phyloP scores from a whole-genome alignment of 92 coral and sea anemone species.

The Meandrina meandrites region DNA sequence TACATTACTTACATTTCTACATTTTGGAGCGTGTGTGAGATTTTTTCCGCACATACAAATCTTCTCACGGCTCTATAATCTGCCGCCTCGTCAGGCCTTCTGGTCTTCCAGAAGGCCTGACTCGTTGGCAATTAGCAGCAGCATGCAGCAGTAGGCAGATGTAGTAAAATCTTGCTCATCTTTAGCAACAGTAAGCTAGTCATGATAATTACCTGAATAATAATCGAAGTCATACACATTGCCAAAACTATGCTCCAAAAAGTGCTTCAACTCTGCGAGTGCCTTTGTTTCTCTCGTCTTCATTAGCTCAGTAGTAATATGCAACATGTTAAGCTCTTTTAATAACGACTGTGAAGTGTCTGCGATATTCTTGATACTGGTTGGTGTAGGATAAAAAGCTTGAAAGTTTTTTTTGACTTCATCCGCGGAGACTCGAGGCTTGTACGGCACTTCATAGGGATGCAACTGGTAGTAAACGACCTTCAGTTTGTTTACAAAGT shows the following conservation, averaged over 20 bases:
- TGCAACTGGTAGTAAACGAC: slow-evolving; percentile 56
- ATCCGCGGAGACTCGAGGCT: slow-evolving; percentile 42
- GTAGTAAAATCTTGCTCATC: neutral
- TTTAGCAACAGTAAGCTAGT: neutral
- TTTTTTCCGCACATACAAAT: too few species aligned
- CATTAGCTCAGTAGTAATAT: slow-evolving; percentile 47
- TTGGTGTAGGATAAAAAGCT: slow-evolving; percentile 77
- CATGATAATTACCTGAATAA: slow-evolving; percentile 64
- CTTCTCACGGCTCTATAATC: too few species aligned
- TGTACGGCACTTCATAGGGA: slow-evolving; percentile 67
- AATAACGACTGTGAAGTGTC: slow-evolving; percentile 68
- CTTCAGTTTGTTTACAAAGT: slow-evolving; percentile 62
- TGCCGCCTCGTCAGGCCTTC: too few species aligned
- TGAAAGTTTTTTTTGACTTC: slow-evolving; percentile 55
- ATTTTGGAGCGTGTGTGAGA: too few species aligned
- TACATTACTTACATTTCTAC: too few species aligned
- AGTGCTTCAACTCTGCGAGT: slow-evolving; percentile 67
- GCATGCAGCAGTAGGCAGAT: neutral
- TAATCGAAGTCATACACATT: slow-evolving; percentile 84
- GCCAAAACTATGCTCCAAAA: slow-evolving; percentile 86
- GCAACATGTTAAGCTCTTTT: slow-evolving; percentile 47
- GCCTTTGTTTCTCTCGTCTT: slow-evolving; percentile 83
- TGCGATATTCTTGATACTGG: slow-evolving; percentile 59
- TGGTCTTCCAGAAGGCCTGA: too few species aligned
- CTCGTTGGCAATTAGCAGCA: too few species aligned